Base-by-base conservation (phyloP, 2,797 vertebrate species). In the Sebastes flavidus region DNA sequence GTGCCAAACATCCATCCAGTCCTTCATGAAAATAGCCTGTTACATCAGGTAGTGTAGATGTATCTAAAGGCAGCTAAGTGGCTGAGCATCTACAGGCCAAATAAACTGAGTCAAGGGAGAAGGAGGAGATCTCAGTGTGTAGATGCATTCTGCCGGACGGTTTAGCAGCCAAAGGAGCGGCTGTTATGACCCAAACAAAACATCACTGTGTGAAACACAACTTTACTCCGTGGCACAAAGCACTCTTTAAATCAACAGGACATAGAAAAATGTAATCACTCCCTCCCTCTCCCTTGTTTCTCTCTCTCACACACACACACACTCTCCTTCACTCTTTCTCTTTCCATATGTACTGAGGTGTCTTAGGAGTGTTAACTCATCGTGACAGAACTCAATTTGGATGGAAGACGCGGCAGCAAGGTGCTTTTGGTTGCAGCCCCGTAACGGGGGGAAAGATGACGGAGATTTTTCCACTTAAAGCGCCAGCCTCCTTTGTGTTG, bases 171-270 rank as follows among this genome's bases (percentile, higher is more conserved):
- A 84, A 72, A 20, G 42, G 42, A 80, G 30, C 3, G 9, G 30
- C 77, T 55, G 32, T 77, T 84, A 42, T 66, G 77, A 87, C 83
- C 87, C 86, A 91, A 90, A 92, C 87, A 87, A 89, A 92, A 90
- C 75, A 75, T 84, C 84, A 86, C 74, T 59, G 70, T 74, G 83
- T 91, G 78, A 87, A 87, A 87, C 81, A 83, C 83, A 55, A 89
- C 87, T 90, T 91, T 87, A 82, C 70, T 69, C 80, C 88, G 85
- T 85, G 87, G 87, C 88, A 92, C 72, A 74, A 73, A 82, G 78
- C 63, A 29, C 76, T 77, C 76, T 81, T 72, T 92, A 88, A 92
- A 94, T 94, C 92, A 92, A 63, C 24, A 54, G 68, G 67, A 87
- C 77, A 81, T 78, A 2, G 2, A 81, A 77, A 76, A 54, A 59